Conservation (phyloP, 2,113 vertebrate species). For the Tiliqua scincoides region DNA sequence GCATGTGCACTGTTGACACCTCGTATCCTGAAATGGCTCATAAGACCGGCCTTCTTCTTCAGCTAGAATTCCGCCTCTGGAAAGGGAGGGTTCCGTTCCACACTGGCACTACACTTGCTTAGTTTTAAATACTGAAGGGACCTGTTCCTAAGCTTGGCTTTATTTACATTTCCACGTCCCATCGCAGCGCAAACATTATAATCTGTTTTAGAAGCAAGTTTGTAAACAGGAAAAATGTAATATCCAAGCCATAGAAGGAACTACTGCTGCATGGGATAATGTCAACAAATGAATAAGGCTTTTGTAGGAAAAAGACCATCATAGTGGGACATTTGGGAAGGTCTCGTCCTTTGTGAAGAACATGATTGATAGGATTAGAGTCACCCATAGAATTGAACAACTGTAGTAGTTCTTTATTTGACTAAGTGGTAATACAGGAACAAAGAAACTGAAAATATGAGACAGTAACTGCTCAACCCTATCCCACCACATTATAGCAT, state of each 20-base stretch:
- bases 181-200: not conserved
- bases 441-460: not conserved
- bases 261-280: not conserved
- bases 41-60: too few species aligned
- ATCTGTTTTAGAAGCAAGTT: not conserved
- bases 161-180: not conserved
- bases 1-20: too few species aligned
- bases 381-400: not conserved
- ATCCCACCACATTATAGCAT: too few species aligned
- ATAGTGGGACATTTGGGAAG: not conserved
- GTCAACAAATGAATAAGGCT: not conserved
- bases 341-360: not conserved
- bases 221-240: conserved; percentile 22
- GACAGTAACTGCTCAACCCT: not conserved
- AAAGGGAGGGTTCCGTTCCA: not conserved
- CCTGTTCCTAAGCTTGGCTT: not conserved
- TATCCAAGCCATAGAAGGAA: conserved; percentile 4
- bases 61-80: too few species aligned
- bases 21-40: too few species aligned
- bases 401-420: not conserved
- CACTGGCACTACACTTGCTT: not conserved
- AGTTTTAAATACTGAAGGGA: not conserved
- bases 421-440: not conserved
- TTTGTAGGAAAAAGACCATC: not conserved
- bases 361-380: not conserved